Conservation (phyloP, 30 jellyfish, hydroid and myxozoan genomes). For the Haliclystus octoradiatus region DNA sequence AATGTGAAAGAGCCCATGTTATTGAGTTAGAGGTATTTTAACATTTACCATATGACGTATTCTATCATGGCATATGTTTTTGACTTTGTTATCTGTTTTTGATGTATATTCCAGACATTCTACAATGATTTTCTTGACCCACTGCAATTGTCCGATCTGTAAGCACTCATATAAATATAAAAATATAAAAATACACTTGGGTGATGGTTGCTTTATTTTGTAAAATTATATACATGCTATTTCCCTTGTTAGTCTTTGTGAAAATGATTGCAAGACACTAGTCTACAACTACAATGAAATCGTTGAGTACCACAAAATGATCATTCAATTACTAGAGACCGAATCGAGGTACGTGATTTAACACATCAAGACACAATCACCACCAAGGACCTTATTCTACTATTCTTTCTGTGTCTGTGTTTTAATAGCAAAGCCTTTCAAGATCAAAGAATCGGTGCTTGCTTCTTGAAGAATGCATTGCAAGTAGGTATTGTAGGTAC, state of each 20-base stretch:
- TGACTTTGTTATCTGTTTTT: background rate
- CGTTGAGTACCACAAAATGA: constrained; percentile 48
- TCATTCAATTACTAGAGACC: constrained; percentile 35
- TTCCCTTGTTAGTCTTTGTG: constrained; percentile 27
- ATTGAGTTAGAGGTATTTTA: constrained; percentile 57
- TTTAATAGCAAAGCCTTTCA: constrained; percentile 44
- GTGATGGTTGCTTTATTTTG: background rate
- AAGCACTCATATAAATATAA: constrained; percentile 11
- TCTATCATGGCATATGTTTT: background rate
- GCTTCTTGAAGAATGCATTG: constrained; percentile 25
- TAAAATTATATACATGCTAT: background rate
- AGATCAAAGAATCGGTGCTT: constrained; percentile 64
- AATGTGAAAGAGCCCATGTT: constrained; percentile 62
- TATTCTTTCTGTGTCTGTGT: background rate
- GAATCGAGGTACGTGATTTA: constrained; percentile 32
- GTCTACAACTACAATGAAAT: constrained; percentile 71
- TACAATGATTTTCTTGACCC: constrained; percentile 37
- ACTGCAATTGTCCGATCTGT: constrained; percentile 57
- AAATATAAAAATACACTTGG: too few relatives aligned
- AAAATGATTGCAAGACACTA: constrained; percentile 39
- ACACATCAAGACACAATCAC: background rate
- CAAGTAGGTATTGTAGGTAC: constrained; percentile 17
- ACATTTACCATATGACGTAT: background rate
- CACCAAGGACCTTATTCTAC: too few relatives aligned
- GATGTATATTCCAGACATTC: constrained; percentile 33